These are phyloP conservation scores for Drosophila algonquin DNA, from an alignment of 2,888 invertebrate genomes.

Conservation along the genomic window DNA sequence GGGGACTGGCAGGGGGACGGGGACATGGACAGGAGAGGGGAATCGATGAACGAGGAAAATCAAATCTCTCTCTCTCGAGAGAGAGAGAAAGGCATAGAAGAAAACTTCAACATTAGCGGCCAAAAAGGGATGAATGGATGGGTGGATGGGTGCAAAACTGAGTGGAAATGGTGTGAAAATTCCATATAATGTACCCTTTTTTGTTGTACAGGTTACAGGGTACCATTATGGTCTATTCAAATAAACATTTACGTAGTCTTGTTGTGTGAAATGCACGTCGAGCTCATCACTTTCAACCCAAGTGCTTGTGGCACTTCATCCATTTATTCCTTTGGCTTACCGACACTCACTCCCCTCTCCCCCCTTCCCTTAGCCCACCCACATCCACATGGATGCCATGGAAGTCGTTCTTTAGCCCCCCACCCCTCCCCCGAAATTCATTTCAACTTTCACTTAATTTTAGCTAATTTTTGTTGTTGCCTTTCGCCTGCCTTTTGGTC, in stretches of 20 bases:
- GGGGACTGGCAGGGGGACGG: not conserved
- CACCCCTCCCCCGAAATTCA: constrained; percentile 5
- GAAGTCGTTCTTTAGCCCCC: constrained; percentile 15
- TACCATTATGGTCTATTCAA: no score
- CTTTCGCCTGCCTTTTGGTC: constrained; percentile 46
- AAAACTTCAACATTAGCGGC: not conserved
- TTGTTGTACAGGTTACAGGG: no score
- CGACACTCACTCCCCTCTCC: not conserved
- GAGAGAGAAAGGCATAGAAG: not conserved
- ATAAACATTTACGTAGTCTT: no score
- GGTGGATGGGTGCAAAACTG: not conserved
- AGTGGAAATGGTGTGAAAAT: not conserved
- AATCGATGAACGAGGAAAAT: not conserved
- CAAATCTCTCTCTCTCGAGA: not conserved
- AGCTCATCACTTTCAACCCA: not conserved
- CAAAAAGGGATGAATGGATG: no score
- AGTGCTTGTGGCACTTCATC: not conserved
- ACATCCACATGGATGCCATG: not conserved
- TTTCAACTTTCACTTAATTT: constrained; percentile 39
- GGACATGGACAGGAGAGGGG: not conserved
- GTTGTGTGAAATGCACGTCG: no score
- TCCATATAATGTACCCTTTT: not conserved
- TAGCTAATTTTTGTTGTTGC: constrained; percentile 40
- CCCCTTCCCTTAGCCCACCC: no score
- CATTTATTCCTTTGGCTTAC: not conserved